These are phyloP conservation scores for Sisyra nigra DNA, from an alignment of 2,888 invertebrate species.

Conservation along the genomic window DNA sequence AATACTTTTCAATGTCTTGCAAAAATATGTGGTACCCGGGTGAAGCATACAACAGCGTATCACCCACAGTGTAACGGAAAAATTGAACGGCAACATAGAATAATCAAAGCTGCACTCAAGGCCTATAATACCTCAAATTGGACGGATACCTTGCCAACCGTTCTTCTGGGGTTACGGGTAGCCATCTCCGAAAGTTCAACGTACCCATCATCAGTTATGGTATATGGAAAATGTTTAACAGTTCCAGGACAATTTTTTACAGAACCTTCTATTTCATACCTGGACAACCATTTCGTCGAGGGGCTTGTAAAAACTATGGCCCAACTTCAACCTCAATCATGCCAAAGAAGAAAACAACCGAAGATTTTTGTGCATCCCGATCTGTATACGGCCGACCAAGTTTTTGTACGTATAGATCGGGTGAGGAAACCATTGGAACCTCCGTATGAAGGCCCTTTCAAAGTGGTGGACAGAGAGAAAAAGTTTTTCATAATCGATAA, in stretches of 20 bases:
- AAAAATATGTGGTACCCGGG: constrained; percentile 11
- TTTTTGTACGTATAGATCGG: background rate
- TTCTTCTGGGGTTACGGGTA: background rate
- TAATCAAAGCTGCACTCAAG: constrained; percentile 13
- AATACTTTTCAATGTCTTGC: constrained; percentile 11
- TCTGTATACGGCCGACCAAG: background rate
- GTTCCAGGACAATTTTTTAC: background rate
- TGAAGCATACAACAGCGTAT: constrained; percentile 12
- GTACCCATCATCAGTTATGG: background rate
- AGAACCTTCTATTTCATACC: background rate
- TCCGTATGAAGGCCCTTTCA: background rate
- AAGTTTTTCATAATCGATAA: background rate
- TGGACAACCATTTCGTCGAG: background rate
- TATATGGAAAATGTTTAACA: background rate
- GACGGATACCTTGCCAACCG: background rate
- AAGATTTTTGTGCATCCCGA: background rate
- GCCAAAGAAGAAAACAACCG: too few species aligned
- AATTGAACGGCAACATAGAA: constrained; percentile 16
- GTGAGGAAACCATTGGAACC: background rate
- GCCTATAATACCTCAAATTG: background rate
- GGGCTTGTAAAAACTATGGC: background rate
- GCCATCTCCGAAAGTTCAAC: background rate
- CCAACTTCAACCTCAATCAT: background rate
- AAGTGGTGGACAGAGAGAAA: background rate
- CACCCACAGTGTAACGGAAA: constrained; percentile 17